Percentiles rank a stretch among this genome's conserved stretches.
These are phyloP conservation scores for Remorina albescens DNA, from an alignment of 2,797 vertebrate species.

Conservation along the genomic window DNA sequence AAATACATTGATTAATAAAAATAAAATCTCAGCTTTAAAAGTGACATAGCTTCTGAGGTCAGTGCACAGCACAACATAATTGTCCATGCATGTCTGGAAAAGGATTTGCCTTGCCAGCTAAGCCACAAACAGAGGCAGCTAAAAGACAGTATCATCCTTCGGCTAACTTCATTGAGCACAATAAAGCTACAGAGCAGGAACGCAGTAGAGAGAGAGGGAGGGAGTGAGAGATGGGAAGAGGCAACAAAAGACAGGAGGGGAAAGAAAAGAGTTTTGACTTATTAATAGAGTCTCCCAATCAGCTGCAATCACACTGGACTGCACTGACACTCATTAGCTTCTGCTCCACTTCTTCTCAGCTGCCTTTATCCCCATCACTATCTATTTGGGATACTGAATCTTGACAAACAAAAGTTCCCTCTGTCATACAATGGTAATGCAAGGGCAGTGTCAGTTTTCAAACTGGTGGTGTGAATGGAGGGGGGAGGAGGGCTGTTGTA, in stretches of 20 bases:
- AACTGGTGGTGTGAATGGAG: slow-evolving; percentile 17
- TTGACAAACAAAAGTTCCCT: slow-evolving; percentile 68
- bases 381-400: slow-evolving; percentile 68
- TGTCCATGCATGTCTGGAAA: slow-evolving; percentile 53
- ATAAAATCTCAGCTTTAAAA: slow-evolving; percentile 4
- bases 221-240: slow-evolving; percentile 13
- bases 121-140: slow-evolving; percentile 45
- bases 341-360: slow-evolving; percentile 83
- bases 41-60: slow-evolving; percentile 26
- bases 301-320: slow-evolving; percentile 69
- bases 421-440: slow-evolving; percentile 34
- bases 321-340: slow-evolving; percentile 75
- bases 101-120: slow-evolving; percentile 51
- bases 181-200: slow-evolving; percentile 51
- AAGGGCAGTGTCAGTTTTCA: slow-evolving; percentile 46
- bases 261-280: slow-evolving; percentile 64
- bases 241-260: slow-evolving; percentile 17
- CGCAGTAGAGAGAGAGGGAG: slow-evolving; percentile 16
- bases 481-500: slow-evolving; percentile 5
- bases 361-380: slow-evolving; percentile 72
- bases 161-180: slow-evolving; percentile 54
- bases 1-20: no score
- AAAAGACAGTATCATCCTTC: slow-evolving; percentile 52
- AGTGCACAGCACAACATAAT: slow-evolving; percentile 36
- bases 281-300: slow-evolving; percentile 67